Evolutionary conservation across 2,113 vertebrate genomes (phyloP).

Genomic region (Gobiocypris rarus): DNA sequence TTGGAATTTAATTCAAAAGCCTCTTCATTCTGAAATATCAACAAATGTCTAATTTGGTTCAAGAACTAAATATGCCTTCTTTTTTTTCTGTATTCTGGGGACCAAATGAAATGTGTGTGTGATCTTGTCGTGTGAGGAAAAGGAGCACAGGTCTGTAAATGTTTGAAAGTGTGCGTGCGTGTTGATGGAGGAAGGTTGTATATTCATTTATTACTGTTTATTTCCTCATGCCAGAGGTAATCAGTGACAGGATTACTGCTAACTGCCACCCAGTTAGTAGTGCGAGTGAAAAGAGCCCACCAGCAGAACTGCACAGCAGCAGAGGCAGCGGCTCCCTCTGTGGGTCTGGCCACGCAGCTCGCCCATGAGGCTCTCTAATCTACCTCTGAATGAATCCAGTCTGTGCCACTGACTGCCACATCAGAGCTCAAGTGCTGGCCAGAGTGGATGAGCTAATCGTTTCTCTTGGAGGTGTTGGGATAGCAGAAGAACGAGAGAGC

Average conservation of each 20-base stretch:
- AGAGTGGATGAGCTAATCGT: constrained; percentile 76
- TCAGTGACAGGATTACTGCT: constrained; percentile 74
- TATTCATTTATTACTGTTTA: constrained; percentile 74
- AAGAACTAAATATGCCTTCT: not conserved
- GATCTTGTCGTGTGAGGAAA: not conserved
- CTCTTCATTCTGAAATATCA: too few species aligned
- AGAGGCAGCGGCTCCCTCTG: constrained; percentile 29
- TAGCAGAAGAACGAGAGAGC: constrained; percentile 48
- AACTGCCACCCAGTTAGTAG: constrained; percentile 73
- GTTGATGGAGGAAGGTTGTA: constrained; percentile 53
- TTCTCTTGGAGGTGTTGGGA: constrained; percentile 62
- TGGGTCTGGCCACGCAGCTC: constrained; percentile 45
- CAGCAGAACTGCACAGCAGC: constrained; percentile 12
- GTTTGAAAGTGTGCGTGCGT: constrained; percentile 39
- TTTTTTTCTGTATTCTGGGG: not conserved
- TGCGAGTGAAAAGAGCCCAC: constrained; percentile 62
- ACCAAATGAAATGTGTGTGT: not conserved
- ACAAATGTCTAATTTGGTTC: not conserved
- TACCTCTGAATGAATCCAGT: constrained; percentile 59
- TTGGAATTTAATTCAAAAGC: too few species aligned
- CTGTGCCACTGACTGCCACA: constrained; percentile 69
- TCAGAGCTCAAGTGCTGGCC: constrained; percentile 63
- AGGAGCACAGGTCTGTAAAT: not conserved
- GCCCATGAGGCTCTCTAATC: constrained; percentile 60
- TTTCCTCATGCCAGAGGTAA: constrained; percentile 73